Percentiles rank a stretch among this genome's conserved stretches.
These are phyloP conservation scores for Gorsachius magnificus DNA, from an alignment of 2,797 vertebrate species.

Conservation along the genomic window DNA sequence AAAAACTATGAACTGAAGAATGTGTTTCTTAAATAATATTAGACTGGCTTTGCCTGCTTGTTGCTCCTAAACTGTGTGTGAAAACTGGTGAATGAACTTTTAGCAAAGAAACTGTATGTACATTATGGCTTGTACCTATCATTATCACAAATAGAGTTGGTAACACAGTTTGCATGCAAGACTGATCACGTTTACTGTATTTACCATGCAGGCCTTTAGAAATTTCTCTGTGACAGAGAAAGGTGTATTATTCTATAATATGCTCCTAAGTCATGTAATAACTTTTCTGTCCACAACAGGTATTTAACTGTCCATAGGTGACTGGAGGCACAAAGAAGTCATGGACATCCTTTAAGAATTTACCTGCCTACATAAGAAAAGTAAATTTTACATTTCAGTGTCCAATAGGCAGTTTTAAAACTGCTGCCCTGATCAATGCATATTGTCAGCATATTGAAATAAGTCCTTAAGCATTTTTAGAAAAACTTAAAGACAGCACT, in stretches of 20 bases:
- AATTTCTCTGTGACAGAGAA: background rate
- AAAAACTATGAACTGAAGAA: background rate
- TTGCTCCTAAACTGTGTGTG: background rate
- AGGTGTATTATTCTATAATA: background rate
- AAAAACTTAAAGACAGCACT: background rate
- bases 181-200: background rate
- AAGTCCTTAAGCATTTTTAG: background rate
- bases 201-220: background rate
- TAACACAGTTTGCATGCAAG: background rate
- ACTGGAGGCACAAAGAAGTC: background rate
- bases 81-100: background rate
- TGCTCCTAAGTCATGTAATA: background rate
- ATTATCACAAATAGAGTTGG: accelerated
- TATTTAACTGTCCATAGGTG: background rate
- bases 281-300: background rate
- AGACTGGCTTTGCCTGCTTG: background rate
- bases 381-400: background rate
- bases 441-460: background rate
- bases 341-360: background rate
- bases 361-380: background rate
- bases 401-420: background rate
- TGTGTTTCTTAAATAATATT: background rate
- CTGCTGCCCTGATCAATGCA: background rate
- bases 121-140: background rate
- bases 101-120: accelerated